These are phyloP conservation scores for Oophaga pumilio DNA, from an alignment of 2,113 vertebrate genomes.

Conservation along the genomic window DNA sequence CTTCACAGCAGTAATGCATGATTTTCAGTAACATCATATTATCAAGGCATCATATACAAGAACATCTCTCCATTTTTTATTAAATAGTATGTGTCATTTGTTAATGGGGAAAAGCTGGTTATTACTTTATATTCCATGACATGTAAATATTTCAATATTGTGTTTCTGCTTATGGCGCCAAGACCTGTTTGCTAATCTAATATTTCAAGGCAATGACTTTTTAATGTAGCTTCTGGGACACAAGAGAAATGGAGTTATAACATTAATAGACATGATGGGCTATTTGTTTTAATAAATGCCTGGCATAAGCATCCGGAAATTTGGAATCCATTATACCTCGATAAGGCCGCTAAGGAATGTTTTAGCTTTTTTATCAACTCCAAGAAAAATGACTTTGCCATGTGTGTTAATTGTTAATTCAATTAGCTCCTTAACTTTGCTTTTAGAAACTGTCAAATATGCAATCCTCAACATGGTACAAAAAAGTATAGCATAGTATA, in stretches of 20 bases:
- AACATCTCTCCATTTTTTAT: neutral
- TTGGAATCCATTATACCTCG: constrained; percentile 29
- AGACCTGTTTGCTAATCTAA: constrained; percentile 42
- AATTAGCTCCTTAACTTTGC: neutral
- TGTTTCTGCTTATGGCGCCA: constrained; percentile 35
- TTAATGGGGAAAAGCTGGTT: constrained; percentile 35
- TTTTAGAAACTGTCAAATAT: neutral
- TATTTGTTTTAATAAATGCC: constrained; percentile 54
- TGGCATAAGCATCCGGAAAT: constrained; percentile 32
- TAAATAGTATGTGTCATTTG: neutral
- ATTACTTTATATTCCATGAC: constrained; percentile 29
- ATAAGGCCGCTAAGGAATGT: constrained; percentile 1
- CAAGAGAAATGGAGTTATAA: constrained; percentile 44
- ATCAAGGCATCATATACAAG: neutral
- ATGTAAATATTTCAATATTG: constrained; percentile 50
- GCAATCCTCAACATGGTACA: no score
- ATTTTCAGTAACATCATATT: neutral
- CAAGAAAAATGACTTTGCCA: constrained; percentile 25
- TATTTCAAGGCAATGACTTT: constrained; percentile 54
- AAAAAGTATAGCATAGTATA: no score
- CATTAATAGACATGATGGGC: constrained; percentile 44
- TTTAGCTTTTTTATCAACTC: constrained; percentile 28
- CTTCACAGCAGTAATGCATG: neutral
- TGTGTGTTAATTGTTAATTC: constrained; percentile 24
- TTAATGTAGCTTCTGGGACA: constrained; percentile 51